These are phyloP conservation scores for Pomatostomus ruficeps DNA, from an alignment of 2,113 vertebrate species.

Conservation along the genomic window DNA sequence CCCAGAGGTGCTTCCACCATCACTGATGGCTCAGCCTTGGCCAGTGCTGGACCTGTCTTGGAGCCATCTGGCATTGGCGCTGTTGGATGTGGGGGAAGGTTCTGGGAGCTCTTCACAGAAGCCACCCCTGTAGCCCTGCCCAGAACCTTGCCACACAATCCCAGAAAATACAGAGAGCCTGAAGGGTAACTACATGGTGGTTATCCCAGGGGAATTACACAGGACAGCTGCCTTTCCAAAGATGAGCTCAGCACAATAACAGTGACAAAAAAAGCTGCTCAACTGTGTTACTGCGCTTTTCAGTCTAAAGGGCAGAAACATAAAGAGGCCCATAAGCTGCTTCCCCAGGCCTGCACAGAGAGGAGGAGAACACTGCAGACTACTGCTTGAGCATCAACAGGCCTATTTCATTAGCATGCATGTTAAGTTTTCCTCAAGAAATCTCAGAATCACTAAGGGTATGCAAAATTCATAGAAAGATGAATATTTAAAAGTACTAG, in stretches of 20 bases:
- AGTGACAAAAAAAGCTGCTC: neutral
- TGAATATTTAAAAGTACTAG: neutral
- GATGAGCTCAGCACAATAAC: rapidly evolving
- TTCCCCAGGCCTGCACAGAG: neutral
- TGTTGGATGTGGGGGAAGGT: neutral
- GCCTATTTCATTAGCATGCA: neutral
- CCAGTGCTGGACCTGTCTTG: rapidly evolving
- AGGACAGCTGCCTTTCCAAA: neutral
- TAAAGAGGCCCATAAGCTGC: neutral
- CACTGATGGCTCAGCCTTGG: neutral
- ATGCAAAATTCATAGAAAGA: conserved; percentile 4
- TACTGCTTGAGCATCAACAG: neutral
- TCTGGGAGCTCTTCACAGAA: neutral
- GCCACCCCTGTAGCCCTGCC: neutral
- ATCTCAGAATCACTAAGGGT: neutral
- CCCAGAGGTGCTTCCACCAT: rapidly evolving
- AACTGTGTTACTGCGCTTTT: neutral
- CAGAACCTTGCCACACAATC: neutral
- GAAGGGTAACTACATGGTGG: too few species aligned
- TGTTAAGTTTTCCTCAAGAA: neutral
- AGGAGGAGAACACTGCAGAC: neutral
- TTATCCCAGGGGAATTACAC: neutral
- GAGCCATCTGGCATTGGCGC: neutral
- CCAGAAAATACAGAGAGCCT: neutral
- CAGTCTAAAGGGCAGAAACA: neutral